A percentile compares a stretch with the other conserved stretches of the same genome.
These are phyloP conservation scores for Erinaceus europaeus DNA, from an alignment of 2,113 vertebrate genomes.

Conservation along the genomic window DNA sequence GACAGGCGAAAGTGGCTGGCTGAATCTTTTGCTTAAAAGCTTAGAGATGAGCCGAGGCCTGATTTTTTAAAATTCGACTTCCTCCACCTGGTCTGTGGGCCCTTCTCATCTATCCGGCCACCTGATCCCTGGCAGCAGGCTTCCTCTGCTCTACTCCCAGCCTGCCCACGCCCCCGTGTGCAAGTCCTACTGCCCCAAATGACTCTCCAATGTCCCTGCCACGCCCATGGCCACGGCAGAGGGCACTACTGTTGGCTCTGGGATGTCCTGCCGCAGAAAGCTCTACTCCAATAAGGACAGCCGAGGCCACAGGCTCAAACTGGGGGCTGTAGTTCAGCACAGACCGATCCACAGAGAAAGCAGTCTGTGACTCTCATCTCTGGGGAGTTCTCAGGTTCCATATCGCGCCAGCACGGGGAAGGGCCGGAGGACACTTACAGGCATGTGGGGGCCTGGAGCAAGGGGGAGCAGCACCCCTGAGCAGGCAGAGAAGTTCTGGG, in stretches of 20 bases:
- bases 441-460: not conserved
- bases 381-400: no score
- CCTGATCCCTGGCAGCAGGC: no score
- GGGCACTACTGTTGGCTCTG: not conserved
- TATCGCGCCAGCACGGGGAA: no score
- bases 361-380: no score
- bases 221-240: not conserved
- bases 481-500: not conserved
- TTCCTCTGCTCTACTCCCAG: not conserved
- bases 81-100: not conserved
- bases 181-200: not conserved
- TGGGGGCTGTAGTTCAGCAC: not conserved
- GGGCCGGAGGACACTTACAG: not conserved
- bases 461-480: not conserved
- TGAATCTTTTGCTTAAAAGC: constrained; percentile 13
- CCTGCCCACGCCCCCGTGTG: not conserved
- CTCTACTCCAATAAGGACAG: not conserved
- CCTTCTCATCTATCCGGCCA: no score
- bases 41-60: not conserved
- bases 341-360: not conserved
- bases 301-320: not conserved
- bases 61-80: not conserved
- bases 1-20: not conserved
- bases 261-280: not conserved
- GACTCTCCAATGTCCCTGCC: not conserved